A percentile compares a stretch with the other conserved stretches of the same genome.
Evolutionary conservation across 2,888 invertebrate genomes (phyloP).

Genomic region (Ditylenchus weischeri): DNA sequence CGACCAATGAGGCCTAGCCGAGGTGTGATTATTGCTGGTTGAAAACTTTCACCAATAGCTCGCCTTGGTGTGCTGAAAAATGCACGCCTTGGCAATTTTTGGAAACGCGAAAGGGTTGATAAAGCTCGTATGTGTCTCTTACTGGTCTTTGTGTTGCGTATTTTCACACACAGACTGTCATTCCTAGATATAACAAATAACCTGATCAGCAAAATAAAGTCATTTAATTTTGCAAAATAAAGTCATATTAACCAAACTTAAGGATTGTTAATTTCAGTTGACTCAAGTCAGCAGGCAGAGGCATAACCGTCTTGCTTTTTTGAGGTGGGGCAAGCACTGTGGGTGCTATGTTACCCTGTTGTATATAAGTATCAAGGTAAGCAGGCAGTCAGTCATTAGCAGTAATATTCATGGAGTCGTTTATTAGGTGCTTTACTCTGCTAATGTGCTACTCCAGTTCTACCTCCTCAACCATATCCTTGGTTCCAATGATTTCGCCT

Average conservation of each 20-base stretch:
- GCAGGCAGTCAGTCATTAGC: neutral
- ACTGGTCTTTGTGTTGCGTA: too few species aligned
- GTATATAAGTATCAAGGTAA: constrained; percentile 58
- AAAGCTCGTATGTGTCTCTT: too few species aligned
- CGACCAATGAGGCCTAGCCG: too few species aligned
- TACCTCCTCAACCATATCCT: constrained; percentile 62
- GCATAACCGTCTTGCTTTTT: constrained; percentile 49
- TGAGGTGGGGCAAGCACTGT: constrained; percentile 56
- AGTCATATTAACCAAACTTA: too few species aligned
- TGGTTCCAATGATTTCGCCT: constrained; percentile 59
- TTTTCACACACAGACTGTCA: too few species aligned
- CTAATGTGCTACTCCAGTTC: constrained; percentile 62
- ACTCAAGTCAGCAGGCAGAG: constrained; percentile 53
- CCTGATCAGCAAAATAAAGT: too few species aligned
- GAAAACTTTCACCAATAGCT: neutral
- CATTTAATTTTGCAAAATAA: too few species aligned
- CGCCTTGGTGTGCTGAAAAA: too few species aligned
- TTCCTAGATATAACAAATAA: too few species aligned
- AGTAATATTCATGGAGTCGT: neutral
- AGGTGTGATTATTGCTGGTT: neutral
- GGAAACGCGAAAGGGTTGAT: neutral
- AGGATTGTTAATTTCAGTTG: constrained; percentile 36
- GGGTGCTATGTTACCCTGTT: constrained; percentile 59
- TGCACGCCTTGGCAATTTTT: too few species aligned
- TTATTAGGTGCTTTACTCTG: constrained; percentile 59